phyloP scores from a whole-genome alignment of 2,797 vertebrate species.

The Argya squamiceps region DNA sequence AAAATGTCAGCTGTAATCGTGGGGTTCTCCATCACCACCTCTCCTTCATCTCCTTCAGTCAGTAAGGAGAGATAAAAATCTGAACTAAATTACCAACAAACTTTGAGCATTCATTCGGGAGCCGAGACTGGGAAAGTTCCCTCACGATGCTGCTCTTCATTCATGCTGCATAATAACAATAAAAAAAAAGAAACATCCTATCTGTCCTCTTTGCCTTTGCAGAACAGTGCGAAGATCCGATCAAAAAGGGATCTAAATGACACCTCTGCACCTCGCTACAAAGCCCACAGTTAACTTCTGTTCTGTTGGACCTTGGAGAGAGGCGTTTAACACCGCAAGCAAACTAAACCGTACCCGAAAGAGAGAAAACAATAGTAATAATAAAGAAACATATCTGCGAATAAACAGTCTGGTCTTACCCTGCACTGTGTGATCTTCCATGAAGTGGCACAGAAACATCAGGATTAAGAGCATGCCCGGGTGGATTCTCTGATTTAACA shows the following conservation, averaged over 20 bases:
- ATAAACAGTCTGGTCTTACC: conserved; percentile 82
- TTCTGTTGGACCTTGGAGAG: conserved; percentile 41
- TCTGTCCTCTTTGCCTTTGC: not conserved
- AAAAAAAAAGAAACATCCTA: not conserved
- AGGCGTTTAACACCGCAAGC: not conserved
- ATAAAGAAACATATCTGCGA: conserved; percentile 10
- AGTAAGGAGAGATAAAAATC: conserved; percentile 51
- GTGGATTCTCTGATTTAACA: conserved; percentile 89
- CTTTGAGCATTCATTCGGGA: not conserved
- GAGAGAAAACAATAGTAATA: not conserved
- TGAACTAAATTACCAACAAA: conserved; percentile 39
- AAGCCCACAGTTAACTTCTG: conserved; percentile 21
- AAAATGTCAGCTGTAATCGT: conserved; percentile 13
- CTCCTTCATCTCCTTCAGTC: not conserved
- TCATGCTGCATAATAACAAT: conserved; percentile 25
- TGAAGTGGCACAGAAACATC: conserved; percentile 89
- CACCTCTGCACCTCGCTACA: not conserved
- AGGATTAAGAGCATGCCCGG: conserved; percentile 89
- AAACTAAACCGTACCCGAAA: not conserved
- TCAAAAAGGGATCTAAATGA: not conserved
- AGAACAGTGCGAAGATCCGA: not conserved
- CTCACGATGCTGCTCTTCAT: not conserved
- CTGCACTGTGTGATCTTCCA: conserved; percentile 94
- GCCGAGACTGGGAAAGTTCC: conserved; percentile 7
- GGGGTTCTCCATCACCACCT: not conserved